Conservation (phyloP, 2,888 invertebrate species). For the Epirrhoe alternata region DNA sequence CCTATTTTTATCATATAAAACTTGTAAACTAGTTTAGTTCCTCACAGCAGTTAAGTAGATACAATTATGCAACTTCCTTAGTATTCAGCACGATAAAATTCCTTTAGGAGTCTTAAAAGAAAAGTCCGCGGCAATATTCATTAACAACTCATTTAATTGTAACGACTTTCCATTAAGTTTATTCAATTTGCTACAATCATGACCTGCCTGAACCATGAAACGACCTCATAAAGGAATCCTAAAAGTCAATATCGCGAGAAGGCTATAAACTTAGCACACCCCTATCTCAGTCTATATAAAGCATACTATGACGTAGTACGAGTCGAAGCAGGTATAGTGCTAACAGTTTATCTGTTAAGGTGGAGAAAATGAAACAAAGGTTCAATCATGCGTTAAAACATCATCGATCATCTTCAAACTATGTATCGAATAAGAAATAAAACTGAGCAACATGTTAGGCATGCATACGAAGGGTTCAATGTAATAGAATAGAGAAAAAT, state of each 20-base stretch:
- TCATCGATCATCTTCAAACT: no score
- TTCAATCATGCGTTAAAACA: no score
- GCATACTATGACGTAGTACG: conserved; percentile 52
- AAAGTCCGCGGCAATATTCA: conserved; percentile 4
- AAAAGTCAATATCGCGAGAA: conserved; percentile 55
- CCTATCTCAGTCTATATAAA: conserved; percentile 45
- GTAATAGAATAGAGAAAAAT: no score
- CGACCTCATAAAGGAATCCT: conserved; percentile 52
- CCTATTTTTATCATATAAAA: neutral
- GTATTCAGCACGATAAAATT: conserved; percentile 1
- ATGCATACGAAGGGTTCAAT: no score
- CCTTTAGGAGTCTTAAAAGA: neutral
- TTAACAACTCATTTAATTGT: conserved; percentile 20
- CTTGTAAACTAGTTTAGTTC: neutral
- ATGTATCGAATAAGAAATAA: no score
- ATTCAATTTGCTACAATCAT: conserved; percentile 25
- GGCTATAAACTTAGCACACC: conserved; percentile 51
- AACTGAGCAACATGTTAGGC: no score
- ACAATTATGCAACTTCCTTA: conserved; percentile 1
- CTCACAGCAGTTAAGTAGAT: neutral
- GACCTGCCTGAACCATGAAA: conserved; percentile 31
- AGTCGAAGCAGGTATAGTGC: conserved; percentile 59
- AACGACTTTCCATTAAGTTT: conserved; percentile 13
- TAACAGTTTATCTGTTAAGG: neutral
- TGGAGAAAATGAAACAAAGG: no score